Evolutionary conservation across 2,113 vertebrate species (phyloP).

Genomic region (Eulemur macaco): DNA sequence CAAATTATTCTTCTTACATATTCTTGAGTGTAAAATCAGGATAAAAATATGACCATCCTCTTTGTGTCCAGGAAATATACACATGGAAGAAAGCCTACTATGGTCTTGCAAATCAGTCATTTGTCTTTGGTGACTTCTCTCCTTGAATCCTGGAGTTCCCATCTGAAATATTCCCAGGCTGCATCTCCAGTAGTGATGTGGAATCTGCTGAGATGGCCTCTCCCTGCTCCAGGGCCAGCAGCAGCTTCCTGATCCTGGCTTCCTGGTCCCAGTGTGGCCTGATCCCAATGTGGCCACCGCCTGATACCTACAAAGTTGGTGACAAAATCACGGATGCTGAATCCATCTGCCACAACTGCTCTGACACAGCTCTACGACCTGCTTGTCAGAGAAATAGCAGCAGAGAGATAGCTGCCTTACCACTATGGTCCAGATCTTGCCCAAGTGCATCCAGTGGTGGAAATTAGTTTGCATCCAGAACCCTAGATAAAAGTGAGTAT

Average conservation of each 20-base stretch:
- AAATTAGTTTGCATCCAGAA: not conserved
- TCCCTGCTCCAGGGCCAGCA: not conserved
- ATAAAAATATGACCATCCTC: not conserved
- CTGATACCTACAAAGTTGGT: not conserved
- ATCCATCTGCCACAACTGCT: not conserved
- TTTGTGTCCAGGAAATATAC: not conserved
- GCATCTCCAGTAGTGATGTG: not conserved
- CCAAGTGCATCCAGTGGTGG: not conserved
- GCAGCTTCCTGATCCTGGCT: not conserved
- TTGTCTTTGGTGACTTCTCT: not conserved
- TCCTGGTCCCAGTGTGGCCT: not conserved
- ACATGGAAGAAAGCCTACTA: not conserved
- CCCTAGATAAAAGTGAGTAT: not conserved
- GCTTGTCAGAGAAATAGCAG: not conserved
- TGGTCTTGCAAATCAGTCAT: not conserved
- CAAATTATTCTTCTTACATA: not conserved
- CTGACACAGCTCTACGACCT: not conserved
- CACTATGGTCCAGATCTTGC: not conserved
- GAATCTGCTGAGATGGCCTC: not conserved
- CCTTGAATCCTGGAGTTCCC: not conserved
- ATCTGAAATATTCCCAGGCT: not conserved
- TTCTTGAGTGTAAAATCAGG: not conserved
- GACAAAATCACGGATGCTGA: not conserved
- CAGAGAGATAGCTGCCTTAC: not conserved
- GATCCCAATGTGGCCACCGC: not conserved